Base-by-base conservation (phyloP, 2,888 invertebrate genomes). In the Tachina lurida region DNA sequence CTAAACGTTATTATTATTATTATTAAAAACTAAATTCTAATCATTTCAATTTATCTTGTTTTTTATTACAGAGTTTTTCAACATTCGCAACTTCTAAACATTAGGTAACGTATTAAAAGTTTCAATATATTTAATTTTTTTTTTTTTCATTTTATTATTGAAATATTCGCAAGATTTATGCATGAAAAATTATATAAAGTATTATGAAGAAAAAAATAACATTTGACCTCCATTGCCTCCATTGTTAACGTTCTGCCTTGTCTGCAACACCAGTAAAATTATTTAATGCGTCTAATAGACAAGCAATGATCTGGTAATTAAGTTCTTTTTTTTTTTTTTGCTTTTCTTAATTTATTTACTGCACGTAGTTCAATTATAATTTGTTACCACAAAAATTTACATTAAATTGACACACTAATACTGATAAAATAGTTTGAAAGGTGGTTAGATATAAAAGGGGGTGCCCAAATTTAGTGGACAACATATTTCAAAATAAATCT, bases 281-380 rank as follows among this genome's bases (percentile, higher is more conserved):
- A 62, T 62, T 71, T 63, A 79, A 63, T 71, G 52, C 52, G 15
- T 76, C 56, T 62, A 56, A 63, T 58, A 76, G 71, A 63, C 56
- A 70, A 71, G 17, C 71, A 71, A 39, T 70, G 12, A 60, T 70
- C 19, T 62, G 39, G 8, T 19, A 76, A 82, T 70, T 74, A 81
- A 52, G n/a, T 62, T 74, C 4, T 31, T 45, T 17, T 45, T 80
- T 19, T 80, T 58, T 10, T 17, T 41, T 54, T 19, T 43, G 49
- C 31, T 67, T 47, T 22, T 3, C 45, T 52, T 52, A 56, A 52
- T 54, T 68, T 84, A 84, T 79, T 80, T 84, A 62, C 73, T 81
- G 54, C 80, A 77, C 76, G 80, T 77, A 76, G 39, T 81, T 81
- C 49, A 49, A 84, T 81, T 81, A 73, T n/a, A 80, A 58, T 43